These are phyloP conservation scores for Drepanosiphum platanoidis DNA, from an alignment of 2,888 invertebrate genomes.

Conservation along the genomic window DNA sequence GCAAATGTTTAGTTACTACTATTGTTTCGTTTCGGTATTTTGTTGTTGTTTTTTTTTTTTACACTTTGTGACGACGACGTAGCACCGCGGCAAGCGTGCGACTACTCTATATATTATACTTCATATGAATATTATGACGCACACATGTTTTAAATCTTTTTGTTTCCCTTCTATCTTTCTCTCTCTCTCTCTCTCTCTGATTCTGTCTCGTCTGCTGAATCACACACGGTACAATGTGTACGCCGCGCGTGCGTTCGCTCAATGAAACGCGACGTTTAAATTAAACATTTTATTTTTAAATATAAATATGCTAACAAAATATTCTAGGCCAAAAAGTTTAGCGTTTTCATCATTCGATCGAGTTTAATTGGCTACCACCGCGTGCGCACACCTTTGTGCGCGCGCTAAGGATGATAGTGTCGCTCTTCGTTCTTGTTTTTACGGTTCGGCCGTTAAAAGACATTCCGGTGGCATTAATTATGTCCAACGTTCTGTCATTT, in stretches of 20 bases:
- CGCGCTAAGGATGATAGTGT: neutral
- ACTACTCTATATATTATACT: neutral
- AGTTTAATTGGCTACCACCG: constrained; percentile 44
- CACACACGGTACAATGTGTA: neutral
- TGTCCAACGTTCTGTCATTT: constrained; percentile 38
- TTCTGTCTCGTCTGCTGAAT: neutral
- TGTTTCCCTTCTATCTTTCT: neutral
- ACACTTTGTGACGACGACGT: neutral
- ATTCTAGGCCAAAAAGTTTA: constrained; percentile 18
- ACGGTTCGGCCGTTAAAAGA: constrained; percentile 47
- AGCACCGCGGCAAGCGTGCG: neutral
- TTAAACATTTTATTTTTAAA: constrained; percentile 41
- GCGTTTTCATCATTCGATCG: constrained; percentile 26
- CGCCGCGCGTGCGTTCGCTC: neutral
- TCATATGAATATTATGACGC: neutral
- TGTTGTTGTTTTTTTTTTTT: neutral
- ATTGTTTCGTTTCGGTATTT: neutral
- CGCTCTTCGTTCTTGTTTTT: neutral
- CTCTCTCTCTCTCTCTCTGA: neutral
- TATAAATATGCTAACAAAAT: neutral
- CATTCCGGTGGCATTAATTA: constrained; percentile 49
- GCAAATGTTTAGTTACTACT: neutral
- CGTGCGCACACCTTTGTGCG: constrained; percentile 32
- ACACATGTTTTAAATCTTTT: constrained; percentile 11
- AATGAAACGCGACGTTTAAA: constrained; percentile 13